phyloP scores from a whole-genome alignment of 2,888 invertebrate genomes.

The Mycogona germanica region DNA sequence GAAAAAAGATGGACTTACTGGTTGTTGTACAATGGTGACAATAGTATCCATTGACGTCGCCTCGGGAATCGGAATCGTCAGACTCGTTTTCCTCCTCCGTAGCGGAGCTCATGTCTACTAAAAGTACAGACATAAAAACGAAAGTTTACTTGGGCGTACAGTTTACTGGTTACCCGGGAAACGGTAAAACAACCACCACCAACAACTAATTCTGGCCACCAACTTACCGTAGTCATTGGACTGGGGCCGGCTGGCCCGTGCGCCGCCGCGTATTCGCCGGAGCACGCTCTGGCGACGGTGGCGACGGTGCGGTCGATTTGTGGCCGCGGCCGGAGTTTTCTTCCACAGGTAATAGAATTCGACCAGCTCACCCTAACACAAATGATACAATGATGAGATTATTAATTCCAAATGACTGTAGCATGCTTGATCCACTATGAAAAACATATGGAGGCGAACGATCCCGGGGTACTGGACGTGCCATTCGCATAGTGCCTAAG shows the following conservation, averaged over 20 bases:
- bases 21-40: slow-evolving; percentile 64
- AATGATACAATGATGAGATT: too few relatives aligned
- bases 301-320: slow-evolving; percentile 86
- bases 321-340: slow-evolving; percentile 95
- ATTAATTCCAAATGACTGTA: too few relatives aligned
- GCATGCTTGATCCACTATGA: too few relatives aligned
- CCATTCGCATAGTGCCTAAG: too few relatives aligned
- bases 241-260: slow-evolving; percentile 30
- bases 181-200: background rate
- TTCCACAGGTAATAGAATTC: slow-evolving; percentile 99
- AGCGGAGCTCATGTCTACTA: slow-evolving; percentile 48
- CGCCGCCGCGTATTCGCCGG: slow-evolving; percentile 51
- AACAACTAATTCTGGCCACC: slow-evolving; percentile 2
- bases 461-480: too few relatives aligned
- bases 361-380: slow-evolving; percentile 83
- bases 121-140: too few relatives aligned
- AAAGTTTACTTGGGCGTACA: too few relatives aligned
- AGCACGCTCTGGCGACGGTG: slow-evolving; percentile 68
- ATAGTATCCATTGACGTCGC: slow-evolving; percentile 55
- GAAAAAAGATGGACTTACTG: slow-evolving; percentile 38
- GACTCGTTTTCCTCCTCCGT: slow-evolving; percentile 71
- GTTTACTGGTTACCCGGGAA: too few relatives aligned
- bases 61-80: slow-evolving; percentile 86
- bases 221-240: slow-evolving; percentile 36
- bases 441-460: too few relatives aligned